These are phyloP conservation scores for Mya arenaria DNA, from an alignment of 1,140 invertebrate genomes.

Conservation along the genomic window DNA sequence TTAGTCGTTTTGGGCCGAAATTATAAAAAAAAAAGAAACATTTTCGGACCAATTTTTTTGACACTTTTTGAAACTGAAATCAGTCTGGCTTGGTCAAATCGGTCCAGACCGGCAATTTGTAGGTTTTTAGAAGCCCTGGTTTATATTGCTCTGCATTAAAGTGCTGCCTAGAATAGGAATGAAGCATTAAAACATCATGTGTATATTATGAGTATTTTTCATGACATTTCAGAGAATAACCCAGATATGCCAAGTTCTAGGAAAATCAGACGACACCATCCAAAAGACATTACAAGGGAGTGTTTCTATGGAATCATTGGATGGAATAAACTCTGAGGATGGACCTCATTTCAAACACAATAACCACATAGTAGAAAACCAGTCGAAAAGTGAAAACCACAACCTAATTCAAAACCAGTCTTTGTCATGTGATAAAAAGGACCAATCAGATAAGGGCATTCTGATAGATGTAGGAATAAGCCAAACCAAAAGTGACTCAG, in stretches of 20 bases:
- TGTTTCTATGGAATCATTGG: conserved; percentile 75
- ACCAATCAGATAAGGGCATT: conserved; percentile 45
- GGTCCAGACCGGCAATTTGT: too few relatives aligned
- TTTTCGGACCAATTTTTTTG: too few relatives aligned
- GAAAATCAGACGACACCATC: conserved; percentile 77
- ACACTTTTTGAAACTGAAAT: too few relatives aligned
- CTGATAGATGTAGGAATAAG: conserved; percentile 49
- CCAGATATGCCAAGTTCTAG: conserved; percentile 74
- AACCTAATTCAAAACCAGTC: conserved; percentile 46
- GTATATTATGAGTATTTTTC: conserved; percentile 3
- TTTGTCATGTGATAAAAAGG: conserved; percentile 3
- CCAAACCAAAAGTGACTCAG: conserved; percentile 76
- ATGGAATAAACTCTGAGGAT: conserved; percentile 63
- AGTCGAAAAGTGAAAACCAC: conserved; percentile 16
- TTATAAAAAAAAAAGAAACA: too few relatives aligned
- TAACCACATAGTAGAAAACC: conserved; percentile 22
- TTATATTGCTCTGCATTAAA: too few relatives aligned
- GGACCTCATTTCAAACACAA: conserved; percentile 37
- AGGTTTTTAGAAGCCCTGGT: too few relatives aligned
- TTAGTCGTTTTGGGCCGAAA: too few relatives aligned
- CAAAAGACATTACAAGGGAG: conserved; percentile 76
- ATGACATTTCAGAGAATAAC: conserved; percentile 71
- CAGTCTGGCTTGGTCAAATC: too few relatives aligned
- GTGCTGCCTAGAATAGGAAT: too few relatives aligned
- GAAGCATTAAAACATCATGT: too few relatives aligned